phyloP scores from a whole-genome alignment of 2,113 vertebrate species.

The Sialia sialis region DNA sequence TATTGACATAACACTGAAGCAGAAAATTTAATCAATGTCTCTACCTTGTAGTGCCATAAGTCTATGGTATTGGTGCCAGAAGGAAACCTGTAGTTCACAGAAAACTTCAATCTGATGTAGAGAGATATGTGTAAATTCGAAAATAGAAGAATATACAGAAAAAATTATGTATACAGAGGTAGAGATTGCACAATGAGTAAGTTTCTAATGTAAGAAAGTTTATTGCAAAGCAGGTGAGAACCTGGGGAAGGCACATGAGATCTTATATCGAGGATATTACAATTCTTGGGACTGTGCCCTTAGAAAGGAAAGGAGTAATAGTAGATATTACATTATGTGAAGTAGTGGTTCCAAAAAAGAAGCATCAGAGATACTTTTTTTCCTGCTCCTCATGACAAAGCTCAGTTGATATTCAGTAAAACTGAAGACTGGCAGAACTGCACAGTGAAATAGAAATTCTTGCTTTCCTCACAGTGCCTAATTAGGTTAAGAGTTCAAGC shows the following conservation, averaged over 20 bases:
- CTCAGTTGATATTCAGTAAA: neutral
- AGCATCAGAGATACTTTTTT: rapidly evolving
- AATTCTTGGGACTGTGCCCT: neutral
- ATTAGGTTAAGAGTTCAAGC: neutral
- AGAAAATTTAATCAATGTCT: neutral
- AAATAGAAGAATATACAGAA: neutral
- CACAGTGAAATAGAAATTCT: neutral
- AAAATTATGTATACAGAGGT: neutral
- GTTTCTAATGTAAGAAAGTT: neutral
- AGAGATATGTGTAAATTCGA: neutral
- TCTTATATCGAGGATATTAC: neutral
- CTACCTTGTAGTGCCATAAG: neutral
- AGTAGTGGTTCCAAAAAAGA: neutral
- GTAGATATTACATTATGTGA: neutral
- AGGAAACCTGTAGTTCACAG: neutral
- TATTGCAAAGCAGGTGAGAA: neutral
- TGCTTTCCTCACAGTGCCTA: neutral
- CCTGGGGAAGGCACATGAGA: rapidly evolving
- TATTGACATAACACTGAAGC: neutral
- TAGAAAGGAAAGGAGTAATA: neutral
- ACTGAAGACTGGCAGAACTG: neutral
- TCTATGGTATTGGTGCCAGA: neutral
- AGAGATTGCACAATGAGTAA: neutral
- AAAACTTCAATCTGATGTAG: neutral
- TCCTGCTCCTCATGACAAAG: neutral